Evolutionary conservation across 2,797 vertebrate genomes (phyloP), one percentile per base, ranked within the genome.

Genomic region (Hylomyscus alleni): DNA sequence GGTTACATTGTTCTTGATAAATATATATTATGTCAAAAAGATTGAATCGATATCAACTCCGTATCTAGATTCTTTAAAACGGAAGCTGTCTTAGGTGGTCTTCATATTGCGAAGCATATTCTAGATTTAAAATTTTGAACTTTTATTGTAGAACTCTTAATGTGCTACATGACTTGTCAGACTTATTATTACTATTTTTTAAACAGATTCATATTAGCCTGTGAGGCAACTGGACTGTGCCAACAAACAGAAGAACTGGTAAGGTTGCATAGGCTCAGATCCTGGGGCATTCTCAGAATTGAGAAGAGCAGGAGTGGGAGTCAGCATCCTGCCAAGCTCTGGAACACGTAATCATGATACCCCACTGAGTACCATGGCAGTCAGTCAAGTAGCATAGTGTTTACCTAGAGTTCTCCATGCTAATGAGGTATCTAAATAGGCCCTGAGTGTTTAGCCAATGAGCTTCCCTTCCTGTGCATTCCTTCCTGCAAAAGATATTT

Each of bases 61-160:
- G 47, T 81, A 40, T 90, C 67, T 95, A 62, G 93, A 93, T 89
- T 94, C 37, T 93, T 52, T 94, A 31, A 89, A 92, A 83, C 58
- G 14, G 89, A 96, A 50, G 40, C 73, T 96, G 31, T 82, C 3
- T 88, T 86, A 89, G 20, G 54, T 89, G 17, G 56, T 76, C 47
- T 92, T 90, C 40, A 50, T 52, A 47, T 82, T 11, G 88, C 37
- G 65, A 92, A 86, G 17, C 69, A 24, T 29, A 34, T 75, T 83
- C 40, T 65, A 86, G 14, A 76, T 87, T 29, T 47, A 89, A 89
- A 54, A 86, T 83, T 65, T 65, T 37, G 80, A 58, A n/a, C 13
- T 34, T 94, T 78, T 96, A 34, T 96, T 90, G 65, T 44, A 19
- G 67, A 40, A 82, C 86, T 95, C 13, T 50, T 50, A 90, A 95